These are phyloP conservation scores for Galagoides demidoff DNA, from an alignment of 2,797 vertebrate species.

Conservation along the genomic window DNA sequence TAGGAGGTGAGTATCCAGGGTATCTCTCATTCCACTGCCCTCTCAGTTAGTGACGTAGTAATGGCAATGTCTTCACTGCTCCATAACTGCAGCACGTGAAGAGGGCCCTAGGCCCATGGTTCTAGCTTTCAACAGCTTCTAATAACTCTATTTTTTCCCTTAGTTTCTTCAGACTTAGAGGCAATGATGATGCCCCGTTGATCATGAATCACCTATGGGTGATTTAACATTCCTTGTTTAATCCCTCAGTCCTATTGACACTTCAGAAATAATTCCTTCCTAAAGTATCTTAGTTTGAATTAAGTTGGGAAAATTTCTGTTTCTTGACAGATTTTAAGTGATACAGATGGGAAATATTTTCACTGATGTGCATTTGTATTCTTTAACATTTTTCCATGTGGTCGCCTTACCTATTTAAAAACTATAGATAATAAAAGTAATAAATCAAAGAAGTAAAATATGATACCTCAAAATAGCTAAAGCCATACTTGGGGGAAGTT, in stretches of 20 bases:
- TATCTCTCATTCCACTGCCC: background rate
- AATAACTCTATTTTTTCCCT: background rate
- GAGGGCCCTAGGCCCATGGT: too few relatives aligned
- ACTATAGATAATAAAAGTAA: background rate
- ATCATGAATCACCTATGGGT: background rate
- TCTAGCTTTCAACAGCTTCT: background rate
- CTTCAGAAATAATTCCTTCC: background rate
- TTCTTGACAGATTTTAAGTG: background rate
- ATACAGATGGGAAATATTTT: background rate
- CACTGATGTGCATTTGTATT: background rate
- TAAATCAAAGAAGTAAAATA: conserved; percentile 16
- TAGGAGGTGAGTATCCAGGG: background rate
- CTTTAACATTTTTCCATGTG: background rate
- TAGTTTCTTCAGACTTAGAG: background rate
- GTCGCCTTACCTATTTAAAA: background rate
- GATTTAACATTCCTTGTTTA: background rate
- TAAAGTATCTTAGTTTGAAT: background rate
- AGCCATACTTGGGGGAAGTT: background rate
- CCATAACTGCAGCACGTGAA: background rate
- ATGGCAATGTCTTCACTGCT: background rate
- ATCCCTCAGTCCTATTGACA: background rate
- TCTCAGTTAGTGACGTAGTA: background rate
- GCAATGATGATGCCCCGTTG: background rate
- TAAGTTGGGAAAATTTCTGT: background rate
- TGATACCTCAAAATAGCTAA: background rate